phyloP scores from a whole-genome alignment of 1,140 invertebrate genomes.

The Philotrypesis tridentata region DNA sequence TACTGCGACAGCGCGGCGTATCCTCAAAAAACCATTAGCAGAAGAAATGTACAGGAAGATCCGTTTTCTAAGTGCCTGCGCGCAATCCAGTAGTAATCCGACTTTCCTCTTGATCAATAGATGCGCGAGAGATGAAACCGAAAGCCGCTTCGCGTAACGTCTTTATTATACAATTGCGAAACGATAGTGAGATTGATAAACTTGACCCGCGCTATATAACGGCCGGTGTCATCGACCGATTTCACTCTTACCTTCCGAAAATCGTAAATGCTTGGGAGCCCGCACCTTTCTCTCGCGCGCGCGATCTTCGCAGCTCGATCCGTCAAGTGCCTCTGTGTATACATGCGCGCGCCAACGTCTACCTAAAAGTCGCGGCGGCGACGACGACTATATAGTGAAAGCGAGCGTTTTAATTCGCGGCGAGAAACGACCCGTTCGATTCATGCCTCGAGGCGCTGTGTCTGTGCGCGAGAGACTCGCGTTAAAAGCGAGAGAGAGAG shows the following conservation, averaged over 20 bases:
- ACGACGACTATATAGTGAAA: neutral
- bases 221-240: neutral
- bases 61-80: too few species aligned
- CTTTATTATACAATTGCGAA: too few species aligned
- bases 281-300: neutral
- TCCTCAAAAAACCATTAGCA: too few species aligned
- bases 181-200: conserved; percentile 9
- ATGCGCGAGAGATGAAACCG: neutral
- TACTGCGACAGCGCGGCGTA: too few species aligned
- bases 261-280: neutral
- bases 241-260: neutral
- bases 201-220: conserved; percentile 11
- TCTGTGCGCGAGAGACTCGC: too few species aligned
- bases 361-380: neutral
- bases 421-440: neutral
- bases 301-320: too few species aligned
- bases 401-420: neutral
- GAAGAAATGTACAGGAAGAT: too few species aligned
- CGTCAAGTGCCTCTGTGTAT: neutral
- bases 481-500: too few species aligned
- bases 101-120: too few species aligned
- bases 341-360: too few species aligned
- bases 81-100: too few species aligned
- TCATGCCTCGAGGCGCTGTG: neutral
- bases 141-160: neutral